These are phyloP conservation scores for Poeciliopsis gracilis DNA, from an alignment of 2,797 vertebrate genomes.

Conservation along the genomic window DNA sequence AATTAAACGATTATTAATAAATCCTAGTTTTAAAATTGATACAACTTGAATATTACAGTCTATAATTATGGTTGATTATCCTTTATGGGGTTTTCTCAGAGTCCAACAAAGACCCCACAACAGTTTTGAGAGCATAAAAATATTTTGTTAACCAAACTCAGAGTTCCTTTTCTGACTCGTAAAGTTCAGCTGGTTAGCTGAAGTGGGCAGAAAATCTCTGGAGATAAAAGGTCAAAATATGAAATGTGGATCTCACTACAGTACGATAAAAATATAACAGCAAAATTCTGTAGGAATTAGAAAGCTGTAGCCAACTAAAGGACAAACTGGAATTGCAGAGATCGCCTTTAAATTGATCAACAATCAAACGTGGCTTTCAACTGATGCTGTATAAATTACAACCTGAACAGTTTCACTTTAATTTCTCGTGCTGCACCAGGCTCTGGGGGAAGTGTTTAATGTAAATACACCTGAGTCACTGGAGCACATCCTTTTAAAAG, in stretches of 20 bases:
- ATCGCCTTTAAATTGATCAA: background rate
- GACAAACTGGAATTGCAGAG: background rate
- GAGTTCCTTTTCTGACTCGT: background rate
- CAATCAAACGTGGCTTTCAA: background rate
- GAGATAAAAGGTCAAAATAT: background rate
- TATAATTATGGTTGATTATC: background rate
- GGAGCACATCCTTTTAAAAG: slow-evolving; percentile 10
- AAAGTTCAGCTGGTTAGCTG: background rate
- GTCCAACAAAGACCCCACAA: background rate
- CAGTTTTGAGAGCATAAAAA: too few species aligned
- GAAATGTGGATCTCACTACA: background rate
- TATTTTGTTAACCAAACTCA: background rate
- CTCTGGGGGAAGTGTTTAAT: slow-evolving; percentile 6
- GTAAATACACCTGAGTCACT: slow-evolving; percentile 15
- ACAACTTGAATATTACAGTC: background rate
- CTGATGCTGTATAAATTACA: background rate
- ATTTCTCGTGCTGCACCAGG: slow-evolving; percentile 10
- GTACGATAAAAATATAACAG: background rate
- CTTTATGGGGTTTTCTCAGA: background rate
- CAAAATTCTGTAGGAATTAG: background rate
- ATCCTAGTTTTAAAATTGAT: background rate
- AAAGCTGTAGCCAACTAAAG: background rate
- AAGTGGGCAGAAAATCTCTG: background rate
- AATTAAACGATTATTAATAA: background rate
- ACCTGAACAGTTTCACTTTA: background rate